Evolutionary conservation across 2,113 vertebrate genomes (phyloP), one percentile per base, ranked within the genome.

Genomic region (Cinclus cinclus): DNA sequence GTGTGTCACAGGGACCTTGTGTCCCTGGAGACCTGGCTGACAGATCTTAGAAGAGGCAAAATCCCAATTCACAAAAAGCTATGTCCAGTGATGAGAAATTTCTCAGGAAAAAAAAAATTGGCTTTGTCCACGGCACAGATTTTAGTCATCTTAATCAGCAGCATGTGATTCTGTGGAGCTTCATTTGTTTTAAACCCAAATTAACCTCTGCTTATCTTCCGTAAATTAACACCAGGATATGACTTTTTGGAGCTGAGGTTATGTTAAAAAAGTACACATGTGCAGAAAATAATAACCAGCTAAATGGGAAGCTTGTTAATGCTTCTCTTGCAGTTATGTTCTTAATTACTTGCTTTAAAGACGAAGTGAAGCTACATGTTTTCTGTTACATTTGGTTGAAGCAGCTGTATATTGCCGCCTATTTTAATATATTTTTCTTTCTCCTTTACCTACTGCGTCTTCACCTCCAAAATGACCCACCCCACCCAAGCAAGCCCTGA

Each of bases 111-210:
- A 87, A 83, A 50, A 94, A 71, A 64, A 41, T 19, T 73, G n/a
- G 12, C 65, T 79, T 91, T 91, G 39, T 87, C 49, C 46, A 28
- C 78, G 69, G 33, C 41, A 19, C 13, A n/a, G 28, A 27, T 79
- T 87, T 71, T 75, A 75, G 89, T 74, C 52, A 80, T 50, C 73
- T 94, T 86, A 83, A 91, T 94, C 75, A 89, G 68, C 16, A 0
- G 9, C 52, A 60, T 73, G 74, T 41, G 65, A 49, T 85, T 73
- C 71, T 64, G 41, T 68, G 69, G 49, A 19, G 85, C 65, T 92
- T 94, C 44, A 86, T 93, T 94, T 88, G 60, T 92, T 94, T 95
- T 60, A 90, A 91, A 93, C 44, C 31, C 44, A 89, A 87, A 87
- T 89, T 91, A 91, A 94, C 87, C 87, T 89, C 58, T 60, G 74